Conservation (phyloP, 2,113 vertebrate species). For the Tachycineta bicolor region DNA sequence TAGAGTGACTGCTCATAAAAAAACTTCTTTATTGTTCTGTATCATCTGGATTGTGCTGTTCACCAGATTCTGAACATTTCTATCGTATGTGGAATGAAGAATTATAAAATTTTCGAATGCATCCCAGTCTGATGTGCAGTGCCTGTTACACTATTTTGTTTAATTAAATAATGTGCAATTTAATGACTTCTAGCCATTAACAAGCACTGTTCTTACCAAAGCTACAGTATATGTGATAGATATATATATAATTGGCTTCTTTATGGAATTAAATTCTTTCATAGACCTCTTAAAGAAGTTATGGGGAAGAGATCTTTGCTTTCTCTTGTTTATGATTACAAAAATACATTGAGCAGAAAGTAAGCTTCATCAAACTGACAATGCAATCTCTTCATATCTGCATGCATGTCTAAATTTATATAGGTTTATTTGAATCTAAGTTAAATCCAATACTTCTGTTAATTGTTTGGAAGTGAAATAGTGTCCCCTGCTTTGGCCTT, state of each 20-base stretch:
- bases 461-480: background rate
- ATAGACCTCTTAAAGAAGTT: background rate
- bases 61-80: background rate
- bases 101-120: background rate
- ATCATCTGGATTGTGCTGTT: background rate
- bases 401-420: background rate
- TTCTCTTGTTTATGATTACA: background rate
- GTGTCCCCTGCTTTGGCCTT: background rate
- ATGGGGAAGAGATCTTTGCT: background rate
- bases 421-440: background rate
- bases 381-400: background rate
- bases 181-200: constrained; percentile 4
- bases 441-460: background rate
- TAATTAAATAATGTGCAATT: constrained; percentile 19
- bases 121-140: background rate
- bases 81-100: background rate
- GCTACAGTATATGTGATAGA: background rate
- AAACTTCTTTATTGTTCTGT: background rate
- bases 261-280: background rate
- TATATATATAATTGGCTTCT: background rate
- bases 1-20: background rate
- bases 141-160: background rate
- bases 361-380: background rate
- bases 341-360: background rate
- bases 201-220: background rate